phyloP scores from a whole-genome alignment of 2,113 vertebrate genomes.

The Gopherus flavomarginatus region DNA sequence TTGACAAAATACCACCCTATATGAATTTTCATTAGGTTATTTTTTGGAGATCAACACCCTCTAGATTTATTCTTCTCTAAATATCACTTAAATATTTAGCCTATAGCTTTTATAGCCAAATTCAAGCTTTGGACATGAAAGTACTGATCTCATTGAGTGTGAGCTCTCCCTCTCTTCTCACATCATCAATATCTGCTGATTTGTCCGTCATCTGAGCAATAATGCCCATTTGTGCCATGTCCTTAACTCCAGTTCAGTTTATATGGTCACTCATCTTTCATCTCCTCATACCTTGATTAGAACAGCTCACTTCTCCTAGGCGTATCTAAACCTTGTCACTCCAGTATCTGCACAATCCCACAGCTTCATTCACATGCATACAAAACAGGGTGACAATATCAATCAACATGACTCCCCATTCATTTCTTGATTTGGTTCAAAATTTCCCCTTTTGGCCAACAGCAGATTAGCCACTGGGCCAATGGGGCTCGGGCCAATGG shows the following conservation, averaged over 20 bases:
- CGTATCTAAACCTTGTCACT: not conserved
- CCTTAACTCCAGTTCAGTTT: not conserved
- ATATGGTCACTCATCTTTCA: not conserved
- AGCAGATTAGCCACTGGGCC: no score
- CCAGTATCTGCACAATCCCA: not conserved
- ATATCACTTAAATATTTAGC: not conserved
- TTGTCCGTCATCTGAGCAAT: not conserved
- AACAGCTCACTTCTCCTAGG: not conserved
- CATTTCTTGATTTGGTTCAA: not conserved
- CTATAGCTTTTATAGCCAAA: not conserved
- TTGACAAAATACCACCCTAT: not conserved
- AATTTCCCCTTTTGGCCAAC: not conserved
- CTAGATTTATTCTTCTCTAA: not conserved
- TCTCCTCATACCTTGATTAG: not conserved
- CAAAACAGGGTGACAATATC: not conserved
- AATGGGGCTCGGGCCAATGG: no score
- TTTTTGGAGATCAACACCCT: not conserved
- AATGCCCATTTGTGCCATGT: not conserved
- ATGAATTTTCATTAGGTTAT: not conserved
- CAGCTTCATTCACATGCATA: not conserved
- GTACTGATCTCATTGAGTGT: not conserved
- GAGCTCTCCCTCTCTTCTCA: not conserved
- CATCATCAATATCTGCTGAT: not conserved
- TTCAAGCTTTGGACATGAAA: not conserved
- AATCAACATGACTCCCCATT: not conserved